Percentiles rank a stretch among this genome's conserved stretches.
Evolutionary conservation across 2,113 vertebrate genomes (phyloP).

Genomic region (Jacana jacana): DNA sequence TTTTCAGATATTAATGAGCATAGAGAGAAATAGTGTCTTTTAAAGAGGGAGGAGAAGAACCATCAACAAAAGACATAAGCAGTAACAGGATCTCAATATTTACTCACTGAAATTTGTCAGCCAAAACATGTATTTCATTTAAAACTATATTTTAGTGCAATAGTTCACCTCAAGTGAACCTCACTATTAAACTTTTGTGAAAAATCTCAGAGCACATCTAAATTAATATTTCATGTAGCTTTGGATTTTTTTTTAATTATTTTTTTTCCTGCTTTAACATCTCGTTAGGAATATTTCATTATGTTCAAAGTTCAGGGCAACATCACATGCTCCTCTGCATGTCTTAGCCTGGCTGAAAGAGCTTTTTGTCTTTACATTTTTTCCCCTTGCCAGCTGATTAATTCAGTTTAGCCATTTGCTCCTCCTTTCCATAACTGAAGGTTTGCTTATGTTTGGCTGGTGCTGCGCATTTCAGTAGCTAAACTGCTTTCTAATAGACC

Average conservation of each 20-base stretch:
- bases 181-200: not conserved
- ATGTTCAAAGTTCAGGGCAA: conserved; percentile 5
- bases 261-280: not conserved
- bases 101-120: not conserved
- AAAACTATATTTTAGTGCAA: not conserved
- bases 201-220: not conserved
- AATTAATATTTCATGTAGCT: not conserved
- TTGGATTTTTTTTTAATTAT: not conserved
- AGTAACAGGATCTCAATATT: not conserved
- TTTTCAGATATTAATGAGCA: not conserved
- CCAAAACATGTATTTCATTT: not conserved
- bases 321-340: conserved; percentile 37
- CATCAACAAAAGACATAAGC: not conserved
- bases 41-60: not conserved
- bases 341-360: conserved; percentile 36
- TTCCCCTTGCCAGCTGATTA: not conserved
- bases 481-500: not conserved
- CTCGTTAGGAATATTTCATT: not conserved
- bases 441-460: not conserved
- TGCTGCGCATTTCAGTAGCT: not conserved
- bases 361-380: conserved; percentile 9
- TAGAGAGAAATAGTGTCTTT: not conserved
- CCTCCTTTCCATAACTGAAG: not conserved
- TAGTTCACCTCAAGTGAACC: not conserved
- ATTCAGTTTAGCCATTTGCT: not conserved